A percentile compares a stretch with the other conserved stretches of the same genome.
Evolutionary conservation across 2,113 vertebrate species (phyloP).

Genomic region (Grammomys surdaster): DNA sequence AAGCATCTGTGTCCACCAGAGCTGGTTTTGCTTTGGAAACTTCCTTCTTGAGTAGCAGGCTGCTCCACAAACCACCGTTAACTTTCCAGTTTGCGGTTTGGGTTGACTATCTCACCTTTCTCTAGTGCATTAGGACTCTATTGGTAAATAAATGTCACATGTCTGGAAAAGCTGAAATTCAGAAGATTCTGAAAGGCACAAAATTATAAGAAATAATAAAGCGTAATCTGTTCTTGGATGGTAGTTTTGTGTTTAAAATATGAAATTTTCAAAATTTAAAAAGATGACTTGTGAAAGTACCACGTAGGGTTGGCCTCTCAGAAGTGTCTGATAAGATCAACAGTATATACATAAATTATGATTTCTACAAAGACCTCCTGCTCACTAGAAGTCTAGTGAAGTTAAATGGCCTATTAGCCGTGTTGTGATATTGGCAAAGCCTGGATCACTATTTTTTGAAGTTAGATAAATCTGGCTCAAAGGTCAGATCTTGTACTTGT

Average conservation of each 20-base stretch:
- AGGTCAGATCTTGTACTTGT: background rate
- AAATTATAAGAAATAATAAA: background rate
- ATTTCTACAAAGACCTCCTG: conserved; percentile 6
- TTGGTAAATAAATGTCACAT: background rate
- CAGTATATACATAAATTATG: background rate
- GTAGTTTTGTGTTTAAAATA: background rate
- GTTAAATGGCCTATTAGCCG: background rate
- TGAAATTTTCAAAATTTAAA: background rate
- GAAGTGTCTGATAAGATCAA: background rate
- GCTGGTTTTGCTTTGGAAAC: background rate
- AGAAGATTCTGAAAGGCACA: background rate
- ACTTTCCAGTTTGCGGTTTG: background rate
- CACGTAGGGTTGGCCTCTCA: background rate
- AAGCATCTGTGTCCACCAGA: background rate
- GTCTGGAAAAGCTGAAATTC: background rate
- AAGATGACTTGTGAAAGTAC: background rate
- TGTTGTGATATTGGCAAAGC: background rate
- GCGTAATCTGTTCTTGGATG: background rate
- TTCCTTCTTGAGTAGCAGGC: background rate
- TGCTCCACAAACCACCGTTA: background rate
- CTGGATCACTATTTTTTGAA: background rate
- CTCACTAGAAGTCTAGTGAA: background rate
- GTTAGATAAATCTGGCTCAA: background rate
- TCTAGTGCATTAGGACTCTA: background rate
- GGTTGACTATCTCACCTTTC: background rate